These are phyloP conservation scores for Corythoichthys haematopterus DNA, from an alignment of 2,113 vertebrate species.

Conservation along the genomic window DNA sequence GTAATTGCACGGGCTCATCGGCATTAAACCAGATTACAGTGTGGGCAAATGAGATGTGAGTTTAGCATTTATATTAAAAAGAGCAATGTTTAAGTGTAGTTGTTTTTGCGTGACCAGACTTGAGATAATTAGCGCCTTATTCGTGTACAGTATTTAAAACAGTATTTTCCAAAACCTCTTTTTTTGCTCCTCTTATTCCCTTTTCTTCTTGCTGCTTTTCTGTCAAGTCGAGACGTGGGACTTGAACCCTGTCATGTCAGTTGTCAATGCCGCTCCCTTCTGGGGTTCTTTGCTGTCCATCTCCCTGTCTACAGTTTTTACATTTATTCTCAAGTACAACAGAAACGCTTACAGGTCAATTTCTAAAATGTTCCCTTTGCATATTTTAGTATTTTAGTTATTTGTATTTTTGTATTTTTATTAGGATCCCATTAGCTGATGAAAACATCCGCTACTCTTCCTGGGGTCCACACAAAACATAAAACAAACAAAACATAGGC, in stretches of 20 bases:
- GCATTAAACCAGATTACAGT: conserved; percentile 33
- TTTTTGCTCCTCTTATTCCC: background rate
- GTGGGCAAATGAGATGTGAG: conserved; percentile 20
- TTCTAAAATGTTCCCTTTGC: background rate
- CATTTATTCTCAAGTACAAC: background rate
- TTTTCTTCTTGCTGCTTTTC: background rate
- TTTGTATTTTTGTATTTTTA: too few relatives aligned
- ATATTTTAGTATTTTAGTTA: background rate
- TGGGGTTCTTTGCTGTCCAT: background rate
- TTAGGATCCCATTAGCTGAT: too few relatives aligned
- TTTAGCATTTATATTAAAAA: conserved; percentile 20
- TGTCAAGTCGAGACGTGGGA: background rate
- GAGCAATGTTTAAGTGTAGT: background rate
- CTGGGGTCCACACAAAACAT: too few relatives aligned
- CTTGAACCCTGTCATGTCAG: background rate
- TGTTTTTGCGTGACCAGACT: conserved; percentile 4
- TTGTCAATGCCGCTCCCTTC: background rate
- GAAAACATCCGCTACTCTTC: too few relatives aligned
- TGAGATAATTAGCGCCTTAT: background rate
- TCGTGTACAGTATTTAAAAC: background rate
- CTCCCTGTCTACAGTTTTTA: background rate
- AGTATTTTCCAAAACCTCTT: too few relatives aligned
- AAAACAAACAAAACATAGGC: too few relatives aligned
- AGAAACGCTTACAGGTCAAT: background rate
- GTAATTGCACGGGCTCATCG: conserved; percentile 32